These are phyloP conservation scores for Hippocampus comes DNA, from an alignment of 2,113 vertebrate species.

Conservation along the genomic window DNA sequence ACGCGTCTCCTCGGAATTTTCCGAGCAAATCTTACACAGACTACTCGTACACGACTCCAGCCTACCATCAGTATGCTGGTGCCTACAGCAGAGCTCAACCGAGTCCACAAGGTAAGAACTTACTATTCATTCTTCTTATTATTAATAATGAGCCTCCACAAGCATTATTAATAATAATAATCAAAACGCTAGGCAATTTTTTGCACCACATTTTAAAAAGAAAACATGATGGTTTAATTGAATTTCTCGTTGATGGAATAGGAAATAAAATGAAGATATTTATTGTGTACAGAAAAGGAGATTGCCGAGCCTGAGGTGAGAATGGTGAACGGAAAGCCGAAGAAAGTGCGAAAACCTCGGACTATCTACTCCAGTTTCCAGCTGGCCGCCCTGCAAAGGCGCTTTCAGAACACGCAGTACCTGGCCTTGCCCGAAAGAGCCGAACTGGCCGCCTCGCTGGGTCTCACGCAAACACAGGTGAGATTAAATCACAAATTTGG, in stretches of 20 bases:
- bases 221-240: neutral
- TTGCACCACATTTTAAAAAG: too few species aligned
- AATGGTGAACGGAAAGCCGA: conserved; percentile 99
- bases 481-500: neutral
- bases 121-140: neutral
- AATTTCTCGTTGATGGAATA: neutral
- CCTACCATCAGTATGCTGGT: conserved; percentile 89
- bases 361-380: conserved; percentile 99
- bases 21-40: conserved; percentile 90
- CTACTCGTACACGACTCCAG: conserved; percentile 86
- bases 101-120: conserved; percentile 85
- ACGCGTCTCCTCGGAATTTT: conserved; percentile 86
- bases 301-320: conserved; percentile 90
- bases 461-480: conserved; percentile 97
- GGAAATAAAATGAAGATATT: neutral
- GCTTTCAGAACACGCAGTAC: conserved; percentile 99
- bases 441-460: conserved; percentile 91
- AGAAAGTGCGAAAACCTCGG: conserved; percentile 96
- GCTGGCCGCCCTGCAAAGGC: conserved; percentile 92
- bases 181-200: too few species aligned
- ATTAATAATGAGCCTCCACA: too few species aligned
- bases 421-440: conserved; percentile 95
- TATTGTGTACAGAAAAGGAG: conserved; percentile 82
- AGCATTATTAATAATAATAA: neutral
- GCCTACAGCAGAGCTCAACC: conserved; percentile 87